Evolutionary conservation across 1,140 invertebrate species (phyloP).

Genomic region (Lepidurus packardi): DNA sequence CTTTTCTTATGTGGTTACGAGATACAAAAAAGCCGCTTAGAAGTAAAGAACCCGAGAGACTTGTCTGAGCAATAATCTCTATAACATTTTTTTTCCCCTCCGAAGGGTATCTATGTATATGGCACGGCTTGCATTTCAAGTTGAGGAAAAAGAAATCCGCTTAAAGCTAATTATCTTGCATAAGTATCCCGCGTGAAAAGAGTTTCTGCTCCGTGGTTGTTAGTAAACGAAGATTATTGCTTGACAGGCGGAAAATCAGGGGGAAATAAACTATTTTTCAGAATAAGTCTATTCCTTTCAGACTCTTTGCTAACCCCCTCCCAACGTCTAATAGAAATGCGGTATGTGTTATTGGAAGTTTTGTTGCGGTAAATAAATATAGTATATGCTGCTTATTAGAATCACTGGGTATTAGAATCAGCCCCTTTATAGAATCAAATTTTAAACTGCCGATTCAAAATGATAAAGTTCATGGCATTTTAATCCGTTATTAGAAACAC

Average conservation of each 20-base stretch:
- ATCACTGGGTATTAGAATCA: too few species aligned
- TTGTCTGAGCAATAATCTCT: slow-evolving; percentile 22
- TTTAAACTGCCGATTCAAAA: too few species aligned
- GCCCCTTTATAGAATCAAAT: too few species aligned
- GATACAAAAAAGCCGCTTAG: slow-evolving; percentile 19
- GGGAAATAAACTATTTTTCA: slow-evolving; percentile 11
- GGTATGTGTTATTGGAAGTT: too few species aligned
- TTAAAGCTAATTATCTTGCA: slow-evolving; percentile 22
- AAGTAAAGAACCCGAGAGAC: slow-evolving; percentile 19
- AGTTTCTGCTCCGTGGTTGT: slow-evolving; percentile 18
- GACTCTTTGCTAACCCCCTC: background rate
- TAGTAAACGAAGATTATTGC: slow-evolving; percentile 16
- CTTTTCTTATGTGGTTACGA: slow-evolving; percentile 8
- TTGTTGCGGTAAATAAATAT: too few species aligned
- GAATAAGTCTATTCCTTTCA: background rate
- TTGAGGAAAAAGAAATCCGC: slow-evolving; percentile 15
- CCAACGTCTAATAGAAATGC: too few species aligned
- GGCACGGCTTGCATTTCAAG: background rate
- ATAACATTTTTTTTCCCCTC: background rate
- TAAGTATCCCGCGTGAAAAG: slow-evolving; percentile 21
- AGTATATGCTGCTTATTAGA: too few species aligned
- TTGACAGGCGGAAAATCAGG: slow-evolving; percentile 12
- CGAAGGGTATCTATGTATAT: slow-evolving; percentile 6
- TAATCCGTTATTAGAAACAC: too few species aligned
- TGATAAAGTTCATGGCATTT: too few species aligned